Percentiles rank a stretch among this genome's conserved stretches.
Conservation (phyloP, 2,113 vertebrate genomes). For the Albula glossodonta region DNA sequence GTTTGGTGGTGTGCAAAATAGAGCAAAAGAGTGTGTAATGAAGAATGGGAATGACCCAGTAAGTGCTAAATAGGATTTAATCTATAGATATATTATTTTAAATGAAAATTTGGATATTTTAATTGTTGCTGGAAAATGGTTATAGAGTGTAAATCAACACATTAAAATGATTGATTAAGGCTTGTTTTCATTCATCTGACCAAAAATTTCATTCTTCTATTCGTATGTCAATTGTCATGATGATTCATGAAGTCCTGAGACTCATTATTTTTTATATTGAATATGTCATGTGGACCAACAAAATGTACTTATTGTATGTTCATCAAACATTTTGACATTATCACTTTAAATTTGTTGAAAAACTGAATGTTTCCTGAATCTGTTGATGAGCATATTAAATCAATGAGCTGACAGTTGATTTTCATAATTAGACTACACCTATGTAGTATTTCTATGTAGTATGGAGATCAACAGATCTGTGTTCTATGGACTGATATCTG, state of each 20-base stretch:
- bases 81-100: neutral
- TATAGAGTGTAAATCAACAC: neutral
- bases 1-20: conserved; percentile 28
- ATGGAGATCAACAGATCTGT: neutral
- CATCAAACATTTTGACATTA: neutral
- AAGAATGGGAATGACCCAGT: conserved; percentile 33
- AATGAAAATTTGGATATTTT: neutral
- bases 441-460: too few species aligned
- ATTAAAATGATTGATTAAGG: neutral
- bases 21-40: conserved; percentile 36
- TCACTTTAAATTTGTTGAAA: neutral
- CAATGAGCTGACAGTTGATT: too few species aligned
- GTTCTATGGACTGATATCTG: neutral
- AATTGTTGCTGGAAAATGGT: neutral
- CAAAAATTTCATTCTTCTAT: neutral
- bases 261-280: neutral
- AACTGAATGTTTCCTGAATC: neutral
- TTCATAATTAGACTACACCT: too few species aligned
- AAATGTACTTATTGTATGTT: neutral
- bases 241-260: too few species aligned
- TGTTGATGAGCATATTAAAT: too few species aligned
- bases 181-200: neutral
- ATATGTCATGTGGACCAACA: neutral
- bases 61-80: conserved; percentile 28
- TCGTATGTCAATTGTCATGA: too few species aligned